Conservation (phyloP, 1,140 invertebrate species). For the Anthonomus grandis region DNA sequence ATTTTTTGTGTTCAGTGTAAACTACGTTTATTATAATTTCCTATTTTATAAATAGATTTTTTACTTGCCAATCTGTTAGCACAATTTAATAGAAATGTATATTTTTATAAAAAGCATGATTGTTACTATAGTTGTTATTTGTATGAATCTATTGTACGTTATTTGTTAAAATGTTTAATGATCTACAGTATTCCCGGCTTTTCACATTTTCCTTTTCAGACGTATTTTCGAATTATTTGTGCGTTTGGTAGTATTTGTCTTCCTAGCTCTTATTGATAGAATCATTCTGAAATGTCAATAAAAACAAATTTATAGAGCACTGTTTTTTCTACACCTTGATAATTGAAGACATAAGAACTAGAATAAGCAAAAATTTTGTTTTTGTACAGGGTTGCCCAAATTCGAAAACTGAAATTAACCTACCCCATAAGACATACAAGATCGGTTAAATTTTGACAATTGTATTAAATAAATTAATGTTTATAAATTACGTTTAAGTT, state of each 20-base stretch:
- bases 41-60: too few species aligned
- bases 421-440: too few species aligned
- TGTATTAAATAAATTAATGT: too few species aligned
- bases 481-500: too few species aligned
- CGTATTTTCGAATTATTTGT: neutral
- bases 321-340: neutral
- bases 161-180: neutral
- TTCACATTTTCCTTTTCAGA: neutral
- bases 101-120: neutral
- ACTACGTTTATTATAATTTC: too few species aligned
- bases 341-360: neutral
- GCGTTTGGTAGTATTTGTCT: neutral
- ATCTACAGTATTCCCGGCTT: neutral
- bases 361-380: neutral
- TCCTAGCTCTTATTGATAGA: neutral
- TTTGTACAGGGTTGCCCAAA: neutral
- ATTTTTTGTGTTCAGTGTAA: too few species aligned
- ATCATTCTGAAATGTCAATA: neutral
- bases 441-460: too few species aligned
- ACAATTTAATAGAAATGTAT: conserved; percentile 13
- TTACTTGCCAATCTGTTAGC: conserved; percentile 16
- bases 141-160: neutral
- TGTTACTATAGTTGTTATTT: neutral
- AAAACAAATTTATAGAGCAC: neutral
- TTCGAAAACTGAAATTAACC: too few species aligned